Conservation (phyloP, 2,888 invertebrate species). For the Cheilosia variabilis region DNA sequence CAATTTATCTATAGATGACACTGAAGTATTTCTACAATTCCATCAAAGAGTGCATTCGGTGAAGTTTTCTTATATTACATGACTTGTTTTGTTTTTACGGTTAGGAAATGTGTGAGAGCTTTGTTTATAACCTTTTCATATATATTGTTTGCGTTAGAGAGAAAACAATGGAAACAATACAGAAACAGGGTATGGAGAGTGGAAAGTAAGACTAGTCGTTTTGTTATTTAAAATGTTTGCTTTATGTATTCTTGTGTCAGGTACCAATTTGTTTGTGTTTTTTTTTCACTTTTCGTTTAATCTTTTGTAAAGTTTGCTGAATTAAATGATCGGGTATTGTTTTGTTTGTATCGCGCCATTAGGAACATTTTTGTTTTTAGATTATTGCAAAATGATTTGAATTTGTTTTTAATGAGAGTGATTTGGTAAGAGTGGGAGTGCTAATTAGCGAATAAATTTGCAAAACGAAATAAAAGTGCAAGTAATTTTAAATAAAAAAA, state of each 20-base stretch:
- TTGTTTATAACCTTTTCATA: constrained; percentile 31
- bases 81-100: constrained; percentile 58
- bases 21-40: constrained; percentile 68
- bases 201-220: constrained; percentile 28
- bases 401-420: constrained; percentile 22
- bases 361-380: constrained; percentile 69
- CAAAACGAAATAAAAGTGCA: constrained; percentile 36
- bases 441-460: constrained; percentile 48
- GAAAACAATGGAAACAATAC: constrained; percentile 77
- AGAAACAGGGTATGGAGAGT: constrained; percentile 25
- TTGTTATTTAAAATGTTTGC: constrained; percentile 52
- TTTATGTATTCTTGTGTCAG: constrained; percentile 69
- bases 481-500: constrained; percentile 20
- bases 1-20: constrained; percentile 58
- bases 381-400: constrained; percentile 54
- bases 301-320: constrained; percentile 75
- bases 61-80: constrained; percentile 55
- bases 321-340: constrained; percentile 79
- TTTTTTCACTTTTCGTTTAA: constrained; percentile 56
- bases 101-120: constrained; percentile 58
- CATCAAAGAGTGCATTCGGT: constrained; percentile 74
- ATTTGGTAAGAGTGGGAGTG: constrained; percentile 11
- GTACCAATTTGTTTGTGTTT: constrained; percentile 74
- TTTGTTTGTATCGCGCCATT: constrained; percentile 69
- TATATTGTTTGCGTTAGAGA: constrained; percentile 70